phyloP scores from a whole-genome alignment of 2,888 invertebrate species.

The Ceriagrion tenellum region DNA sequence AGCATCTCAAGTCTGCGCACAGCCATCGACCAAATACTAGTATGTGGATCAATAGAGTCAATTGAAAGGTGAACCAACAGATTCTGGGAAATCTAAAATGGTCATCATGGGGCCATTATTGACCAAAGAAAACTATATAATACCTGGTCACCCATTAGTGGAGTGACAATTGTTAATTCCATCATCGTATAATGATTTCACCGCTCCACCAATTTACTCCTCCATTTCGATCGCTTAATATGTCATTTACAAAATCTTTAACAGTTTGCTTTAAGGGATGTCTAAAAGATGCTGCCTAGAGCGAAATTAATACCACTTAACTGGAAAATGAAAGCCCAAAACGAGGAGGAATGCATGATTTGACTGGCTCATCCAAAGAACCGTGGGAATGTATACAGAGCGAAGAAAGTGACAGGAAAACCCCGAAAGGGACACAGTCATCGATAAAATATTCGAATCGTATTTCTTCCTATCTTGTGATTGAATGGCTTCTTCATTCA shows the following conservation, averaged over 20 bases:
- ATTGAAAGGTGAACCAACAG: no score
- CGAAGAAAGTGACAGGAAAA: not conserved
- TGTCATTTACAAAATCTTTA: no score
- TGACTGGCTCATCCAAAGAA: not conserved
- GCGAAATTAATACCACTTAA: not conserved
- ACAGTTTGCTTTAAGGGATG: not conserved
- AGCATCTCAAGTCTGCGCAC: no score
- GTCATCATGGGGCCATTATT: no score
- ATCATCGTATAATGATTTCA: no score
- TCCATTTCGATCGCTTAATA: no score
- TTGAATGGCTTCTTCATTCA: not conserved
- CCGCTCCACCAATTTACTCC: no score
- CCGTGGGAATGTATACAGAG: not conserved
- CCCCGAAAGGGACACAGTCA: not conserved
- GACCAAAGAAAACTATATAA: not conserved
- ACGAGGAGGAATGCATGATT: not conserved
- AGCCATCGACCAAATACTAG: no score
- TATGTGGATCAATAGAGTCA: no score
- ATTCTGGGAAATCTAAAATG: no score
- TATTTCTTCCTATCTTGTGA: not conserved
- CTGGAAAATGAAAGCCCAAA: not conserved
- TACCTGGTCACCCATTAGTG: no score
- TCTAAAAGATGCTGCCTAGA: not conserved
- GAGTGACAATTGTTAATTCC: no score
- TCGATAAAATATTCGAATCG: not conserved